These are phyloP conservation scores for Panzeria rudis DNA, from an alignment of 2,888 invertebrate genomes.

Conservation along the genomic window DNA sequence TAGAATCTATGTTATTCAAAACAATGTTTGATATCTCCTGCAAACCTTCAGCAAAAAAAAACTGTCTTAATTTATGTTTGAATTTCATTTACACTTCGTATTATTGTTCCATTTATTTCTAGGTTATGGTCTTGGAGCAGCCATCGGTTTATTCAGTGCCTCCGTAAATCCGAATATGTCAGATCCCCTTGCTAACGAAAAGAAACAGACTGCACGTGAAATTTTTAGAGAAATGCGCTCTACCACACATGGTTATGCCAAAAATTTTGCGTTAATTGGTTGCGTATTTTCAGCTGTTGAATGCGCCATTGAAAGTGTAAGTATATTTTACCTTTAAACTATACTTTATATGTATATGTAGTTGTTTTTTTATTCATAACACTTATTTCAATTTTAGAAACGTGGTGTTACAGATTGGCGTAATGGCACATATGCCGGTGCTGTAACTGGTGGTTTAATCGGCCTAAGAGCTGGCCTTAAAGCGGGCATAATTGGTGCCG, in stretches of 20 bases:
- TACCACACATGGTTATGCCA: constrained; percentile 96
- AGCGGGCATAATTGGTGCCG: constrained; percentile 96
- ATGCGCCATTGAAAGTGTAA: constrained; percentile 96
- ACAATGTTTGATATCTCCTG: too few relatives aligned
- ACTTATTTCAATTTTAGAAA: constrained; percentile 83
- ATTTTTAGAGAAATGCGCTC: constrained; percentile 96
- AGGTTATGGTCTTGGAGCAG: constrained; percentile 98
- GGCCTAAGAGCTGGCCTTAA: constrained; percentile 96
- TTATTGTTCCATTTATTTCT: background rate
- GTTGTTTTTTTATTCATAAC: background rate
- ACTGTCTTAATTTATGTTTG: too few relatives aligned
- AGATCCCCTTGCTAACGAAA: constrained; percentile 86
- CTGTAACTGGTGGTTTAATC: constrained; percentile 95
- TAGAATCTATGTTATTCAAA: too few relatives aligned
- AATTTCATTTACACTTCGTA: too few relatives aligned
- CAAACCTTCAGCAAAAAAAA: too few relatives aligned
- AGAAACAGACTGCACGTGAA: constrained; percentile 93
- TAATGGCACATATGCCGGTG: constrained; percentile 98
- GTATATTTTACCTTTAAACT: constrained; percentile 71
- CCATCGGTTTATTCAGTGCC: constrained; percentile 97
- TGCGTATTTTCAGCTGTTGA: constrained; percentile 97
- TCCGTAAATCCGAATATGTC: constrained; percentile 96
- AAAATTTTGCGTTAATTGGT: constrained; percentile 98
- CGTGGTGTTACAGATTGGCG: constrained; percentile 98
- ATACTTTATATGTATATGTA: background rate